Evolutionary conservation across 2,797 vertebrate species (phyloP).

Genomic region (Ctenochaetus hawaiiensis): DNA sequence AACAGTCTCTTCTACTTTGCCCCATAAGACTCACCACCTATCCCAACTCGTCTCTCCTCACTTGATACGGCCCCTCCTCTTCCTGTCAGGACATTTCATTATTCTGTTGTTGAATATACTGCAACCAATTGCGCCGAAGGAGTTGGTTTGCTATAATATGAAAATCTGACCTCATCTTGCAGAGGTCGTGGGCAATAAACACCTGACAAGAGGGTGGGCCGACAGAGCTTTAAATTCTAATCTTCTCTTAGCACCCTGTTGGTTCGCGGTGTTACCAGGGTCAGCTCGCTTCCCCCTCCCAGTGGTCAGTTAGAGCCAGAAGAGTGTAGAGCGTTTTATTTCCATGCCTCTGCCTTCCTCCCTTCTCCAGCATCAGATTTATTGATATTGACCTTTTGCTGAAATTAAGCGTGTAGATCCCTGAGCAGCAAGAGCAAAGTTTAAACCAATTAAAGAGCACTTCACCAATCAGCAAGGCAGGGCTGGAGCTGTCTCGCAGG

Average conservation of each 20-base stretch:
- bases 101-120: slow-evolving; percentile 82
- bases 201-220: slow-evolving; percentile 81
- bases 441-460: slow-evolving; percentile 90
- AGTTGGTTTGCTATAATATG: slow-evolving; percentile 86
- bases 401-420: slow-evolving; percentile 86
- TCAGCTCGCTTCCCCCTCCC: slow-evolving; percentile 75
- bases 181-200: slow-evolving; percentile 86
- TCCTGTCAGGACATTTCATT: slow-evolving; percentile 78
- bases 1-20: slow-evolving; percentile 69
- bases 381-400: slow-evolving; percentile 90
- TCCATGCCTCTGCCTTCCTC: slow-evolving; percentile 52
- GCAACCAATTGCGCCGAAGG: slow-evolving; percentile 79
- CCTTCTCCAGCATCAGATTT: slow-evolving; percentile 79
- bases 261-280: slow-evolving; percentile 72
- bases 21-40: slow-evolving; percentile 54
- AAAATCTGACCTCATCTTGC: slow-evolving; percentile 87
- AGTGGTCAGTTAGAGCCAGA: slow-evolving; percentile 67
- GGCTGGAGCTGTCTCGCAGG: slow-evolving; percentile 71
- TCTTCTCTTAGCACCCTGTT: slow-evolving; percentile 81
- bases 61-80: slow-evolving; percentile 44
- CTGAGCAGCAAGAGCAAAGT: slow-evolving; percentile 85
- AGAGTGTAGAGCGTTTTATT: slow-evolving; percentile 63
- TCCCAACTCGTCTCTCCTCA: slow-evolving; percentile 48
- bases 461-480: slow-evolving; percentile 80
- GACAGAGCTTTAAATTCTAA: slow-evolving; percentile 83